Percentiles rank a stretch among this genome's conserved stretches.
Evolutionary conservation across 2,888 invertebrate genomes (phyloP).

Genomic region (Synanthedon formicaeformis): DNA sequence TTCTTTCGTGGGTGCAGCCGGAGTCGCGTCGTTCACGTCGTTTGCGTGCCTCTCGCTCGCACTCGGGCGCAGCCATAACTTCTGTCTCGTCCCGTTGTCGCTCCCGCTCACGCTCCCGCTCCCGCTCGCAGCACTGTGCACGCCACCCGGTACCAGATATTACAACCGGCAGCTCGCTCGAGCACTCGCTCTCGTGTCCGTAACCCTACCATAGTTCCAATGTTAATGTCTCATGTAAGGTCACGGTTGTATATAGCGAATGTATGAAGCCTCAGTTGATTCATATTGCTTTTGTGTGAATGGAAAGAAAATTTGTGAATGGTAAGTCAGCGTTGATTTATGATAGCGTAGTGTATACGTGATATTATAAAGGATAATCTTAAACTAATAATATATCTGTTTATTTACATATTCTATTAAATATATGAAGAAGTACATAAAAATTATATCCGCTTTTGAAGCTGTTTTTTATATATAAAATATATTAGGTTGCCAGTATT

Average conservation of each 20-base stretch:
- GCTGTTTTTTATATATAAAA: not conserved
- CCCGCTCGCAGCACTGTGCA: constrained; percentile 62
- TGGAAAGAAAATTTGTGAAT: constrained; percentile 2
- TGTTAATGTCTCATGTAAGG: constrained; percentile 37
- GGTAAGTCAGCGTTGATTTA: constrained; percentile 1
- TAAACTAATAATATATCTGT: not conserved
- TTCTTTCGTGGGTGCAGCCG: constrained; percentile 61
- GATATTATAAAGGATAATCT: not conserved
- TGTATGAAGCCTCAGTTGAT: not conserved
- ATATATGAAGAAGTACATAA: too few species aligned
- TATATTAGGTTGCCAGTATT: not conserved
- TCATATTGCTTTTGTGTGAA: not conserved
- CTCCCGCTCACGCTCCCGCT: constrained; percentile 20
- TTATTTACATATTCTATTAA: too few species aligned
- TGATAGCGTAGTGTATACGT: constrained; percentile 3
- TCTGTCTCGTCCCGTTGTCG: constrained; percentile 36
- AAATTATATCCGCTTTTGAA: too few species aligned
- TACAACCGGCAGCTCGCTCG: constrained; percentile 60
- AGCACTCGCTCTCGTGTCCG: constrained; percentile 60
- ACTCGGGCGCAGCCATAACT: constrained; percentile 67
- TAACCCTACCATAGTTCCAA: constrained; percentile 47
- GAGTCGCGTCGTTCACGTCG: constrained; percentile 73
- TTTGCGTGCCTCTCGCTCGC: constrained; percentile 72
- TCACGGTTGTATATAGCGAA: not conserved
- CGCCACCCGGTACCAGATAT: constrained; percentile 61